A percentile compares a stretch with the other conserved stretches of the same genome.
These are phyloP conservation scores for Fistularia tabacaria DNA, from an alignment of 2,797 vertebrate genomes.

Conservation along the genomic window DNA sequence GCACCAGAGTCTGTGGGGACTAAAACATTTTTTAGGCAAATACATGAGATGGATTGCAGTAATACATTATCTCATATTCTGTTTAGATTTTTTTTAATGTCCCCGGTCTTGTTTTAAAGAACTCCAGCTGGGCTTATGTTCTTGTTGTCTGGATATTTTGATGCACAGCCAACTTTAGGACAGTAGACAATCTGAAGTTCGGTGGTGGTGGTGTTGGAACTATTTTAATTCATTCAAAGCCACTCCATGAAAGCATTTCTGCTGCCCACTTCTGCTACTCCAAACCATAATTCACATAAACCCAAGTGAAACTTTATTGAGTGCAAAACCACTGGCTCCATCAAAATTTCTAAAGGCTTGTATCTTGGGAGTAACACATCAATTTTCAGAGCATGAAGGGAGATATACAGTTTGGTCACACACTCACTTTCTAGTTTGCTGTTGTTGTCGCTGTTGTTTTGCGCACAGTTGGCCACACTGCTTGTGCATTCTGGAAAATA, in stretches of 20 bases:
- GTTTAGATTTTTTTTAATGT: too few relatives aligned
- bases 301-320: constrained; percentile 67
- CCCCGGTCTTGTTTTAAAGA: constrained; percentile 2
- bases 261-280: constrained; percentile 53
- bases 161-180: constrained; percentile 29
- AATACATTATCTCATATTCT: too few relatives aligned
- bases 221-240: constrained; percentile 45
- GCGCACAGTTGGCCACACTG: constrained; percentile 30
- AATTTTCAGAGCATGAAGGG: constrained; percentile 51
- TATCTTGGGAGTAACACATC: constrained; percentile 47
- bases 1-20: too few relatives aligned
- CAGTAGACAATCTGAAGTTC: constrained; percentile 20
- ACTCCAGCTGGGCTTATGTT: constrained; percentile 15
- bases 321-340: constrained; percentile 68
- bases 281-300: constrained; percentile 64
- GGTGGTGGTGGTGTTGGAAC: not conserved
- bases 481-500: constrained; percentile 45
- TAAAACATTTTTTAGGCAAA: too few relatives aligned
- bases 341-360: constrained; percentile 51
- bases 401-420: constrained; percentile 22
- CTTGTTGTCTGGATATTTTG: constrained; percentile 26
- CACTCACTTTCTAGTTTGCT: constrained; percentile 24
- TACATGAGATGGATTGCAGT: too few relatives aligned
- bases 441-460: constrained; percentile 9
- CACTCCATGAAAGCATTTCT: constrained; percentile 49